Percentiles rank a stretch among this genome's conserved stretches.
phyloP scores from a whole-genome alignment of 2,888 invertebrate genomes.

The Petrophora chlorosata region DNA sequence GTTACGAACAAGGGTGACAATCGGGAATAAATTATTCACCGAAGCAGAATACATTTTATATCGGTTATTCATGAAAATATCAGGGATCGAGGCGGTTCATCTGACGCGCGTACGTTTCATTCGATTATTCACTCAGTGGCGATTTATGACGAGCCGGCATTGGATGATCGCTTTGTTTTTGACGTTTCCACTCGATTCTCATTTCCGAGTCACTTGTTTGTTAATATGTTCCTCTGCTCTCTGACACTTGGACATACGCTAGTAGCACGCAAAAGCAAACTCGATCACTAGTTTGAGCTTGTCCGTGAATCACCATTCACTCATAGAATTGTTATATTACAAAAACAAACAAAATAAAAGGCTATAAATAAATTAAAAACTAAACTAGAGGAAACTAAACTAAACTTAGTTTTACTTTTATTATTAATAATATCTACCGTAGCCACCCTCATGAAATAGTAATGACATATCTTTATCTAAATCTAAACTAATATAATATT shows the following conservation, averaged over 20 bases:
- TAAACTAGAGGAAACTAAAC: no score
- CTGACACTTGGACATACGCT: constrained; percentile 39
- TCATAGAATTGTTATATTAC: no score
- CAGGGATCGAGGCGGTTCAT: constrained; percentile 51
- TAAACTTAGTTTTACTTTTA: no score
- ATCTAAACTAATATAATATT: no score
- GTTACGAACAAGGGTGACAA: constrained; percentile 56
- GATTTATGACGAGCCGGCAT: constrained; percentile 53
- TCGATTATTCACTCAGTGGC: constrained; percentile 58
- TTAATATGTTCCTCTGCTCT: constrained; percentile 41
- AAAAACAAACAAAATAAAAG: no score
- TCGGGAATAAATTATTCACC: constrained; percentile 74
- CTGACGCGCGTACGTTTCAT: constrained; percentile 51
- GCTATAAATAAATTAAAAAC: no score
- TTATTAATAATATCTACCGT: no score
- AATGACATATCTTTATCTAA: no score
- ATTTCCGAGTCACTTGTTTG: constrained; percentile 43
- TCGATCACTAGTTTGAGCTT: no score
- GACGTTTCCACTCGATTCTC: constrained; percentile 37
- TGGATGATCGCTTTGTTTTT: constrained; percentile 43
- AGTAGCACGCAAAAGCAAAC: constrained; percentile 26
- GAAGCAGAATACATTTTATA: constrained; percentile 65
- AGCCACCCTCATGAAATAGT: no score
- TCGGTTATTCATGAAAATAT: constrained; percentile 72
- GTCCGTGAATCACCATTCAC: no score